Percentiles rank a stretch among this genome's conserved stretches.
Evolutionary conservation across 2,888 invertebrate species (phyloP).

Genomic region (Cinara cedri): DNA sequence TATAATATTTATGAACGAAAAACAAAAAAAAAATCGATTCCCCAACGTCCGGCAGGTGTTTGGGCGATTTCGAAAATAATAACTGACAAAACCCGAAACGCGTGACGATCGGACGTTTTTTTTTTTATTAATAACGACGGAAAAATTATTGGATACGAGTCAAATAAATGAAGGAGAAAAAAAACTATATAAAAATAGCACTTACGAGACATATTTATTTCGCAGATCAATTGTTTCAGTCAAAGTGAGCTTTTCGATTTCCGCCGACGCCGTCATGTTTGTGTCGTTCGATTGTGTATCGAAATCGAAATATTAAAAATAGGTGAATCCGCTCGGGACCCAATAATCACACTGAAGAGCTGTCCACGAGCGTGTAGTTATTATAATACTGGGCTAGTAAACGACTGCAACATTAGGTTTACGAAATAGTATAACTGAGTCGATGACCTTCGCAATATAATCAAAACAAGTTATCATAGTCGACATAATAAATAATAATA

Average conservation of each 20-base stretch:
- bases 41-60: too few relatives aligned
- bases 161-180: not conserved
- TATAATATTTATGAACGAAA: too few relatives aligned
- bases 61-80: too few relatives aligned
- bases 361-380: not conserved
- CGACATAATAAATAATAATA: constrained; percentile 5
- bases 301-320: not conserved
- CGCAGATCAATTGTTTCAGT: constrained; percentile 80
- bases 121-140: not conserved
- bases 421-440: constrained; percentile 32
- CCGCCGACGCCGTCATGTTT: not conserved
- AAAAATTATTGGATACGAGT: constrained; percentile 12
- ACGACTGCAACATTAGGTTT: constrained; percentile 10
- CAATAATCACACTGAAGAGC: not conserved
- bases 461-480: constrained; percentile 39
- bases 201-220: constrained; percentile 84
- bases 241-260: constrained; percentile 73
- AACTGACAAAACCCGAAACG: too few relatives aligned
- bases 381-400: not conserved
- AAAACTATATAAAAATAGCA: constrained; percentile 57
- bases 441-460: constrained; percentile 38
- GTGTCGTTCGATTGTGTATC: not conserved
- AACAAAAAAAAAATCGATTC: too few relatives aligned
- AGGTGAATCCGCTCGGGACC: not conserved
- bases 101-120: too few relatives aligned